Evolutionary conservation across 92 coral and sea anemone genomes (phyloP), one percentile per base, ranked within the genome.

Genomic region (Porites divaricata): DNA sequence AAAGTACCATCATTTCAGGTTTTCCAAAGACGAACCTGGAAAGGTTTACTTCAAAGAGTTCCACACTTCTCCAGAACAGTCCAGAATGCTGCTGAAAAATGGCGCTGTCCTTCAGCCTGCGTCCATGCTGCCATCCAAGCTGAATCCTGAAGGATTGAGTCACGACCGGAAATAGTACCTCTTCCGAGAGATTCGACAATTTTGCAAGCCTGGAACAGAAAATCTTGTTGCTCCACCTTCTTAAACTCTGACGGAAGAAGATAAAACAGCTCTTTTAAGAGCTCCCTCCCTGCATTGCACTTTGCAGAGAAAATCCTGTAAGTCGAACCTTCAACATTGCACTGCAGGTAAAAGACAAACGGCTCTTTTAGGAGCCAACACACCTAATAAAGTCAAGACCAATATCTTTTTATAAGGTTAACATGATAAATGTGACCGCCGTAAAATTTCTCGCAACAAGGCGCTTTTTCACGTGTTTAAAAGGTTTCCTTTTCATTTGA

Each of bases 331-430:
- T 72, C 54, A 24, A 73, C 59, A n/a, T 7, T 73, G 78, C 78
- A 48, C 61, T 73, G 63, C 78, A 73, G 78, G 17, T 73, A 35
- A 73, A 22, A 9, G 80, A 80, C n/a, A 75, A 88, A 88, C 91
- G 88, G 91, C 91, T 88, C 88, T 83, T 82, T 69, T 88, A 75
- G 83, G 91, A 83, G 88, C 88, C 91, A 83, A 78, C 84, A 83
- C n/a, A 67, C 13, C 28, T 17, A 67, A 67, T 67, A 67, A 67
- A 67, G 49, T 50, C 50, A 67, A 24, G 52, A 67, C 72, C 72
- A 67, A 67, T n/a, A n/a, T n/a, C n/a, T n/a, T n/a, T n/a, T n/a
- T n/a, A n/a, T n/a, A n/a, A n/a, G n/a, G n/a, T n/a, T n/a, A n/a
- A n/a, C n/a, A n/a, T n/a, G n/a, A n/a, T n/a, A n/a, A n/a, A n/a